Evolutionary conservation across 2,888 invertebrate species (phyloP), one percentile per base, ranked within the genome.

Genomic region (Alloplasta piceator): DNA sequence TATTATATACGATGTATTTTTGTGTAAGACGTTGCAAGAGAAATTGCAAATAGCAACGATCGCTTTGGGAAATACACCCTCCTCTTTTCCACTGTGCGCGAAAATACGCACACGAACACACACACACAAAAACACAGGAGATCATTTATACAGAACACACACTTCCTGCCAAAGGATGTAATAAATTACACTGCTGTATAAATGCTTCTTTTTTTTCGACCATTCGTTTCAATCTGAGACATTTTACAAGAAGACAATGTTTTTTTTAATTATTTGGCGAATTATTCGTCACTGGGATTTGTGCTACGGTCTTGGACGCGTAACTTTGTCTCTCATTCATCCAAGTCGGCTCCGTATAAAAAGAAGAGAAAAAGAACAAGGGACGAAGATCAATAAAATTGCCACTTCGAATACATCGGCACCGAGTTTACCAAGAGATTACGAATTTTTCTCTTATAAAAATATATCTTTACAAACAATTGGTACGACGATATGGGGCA

Each of bases 1-100:
- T 79, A 77, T 80, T 64, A 73, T 83, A 86, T 80, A 71, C 78
- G 85, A 86, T 85, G 80, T 85, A 87, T 84, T 86, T 86, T 86
- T 85, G 74, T 84, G 83, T 85, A 84, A 78, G 80, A 75, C 66
- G 71, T 60, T 52, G 46, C 36, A 41, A 82, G 63, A 74, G 66
- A 74, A 64, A 73, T 78, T 26, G 64, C 41, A 60, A 79, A 72
- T 72, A 66, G 66, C 61, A 73, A 46, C 56, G 64, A 72, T 61
- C 55, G 64, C 55, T 60, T 56, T 10, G 63, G 55, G 10, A 50
- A 61, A 78, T 52, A 26, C 60, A 58, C 36, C 61, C 46, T 39
- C 61, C 46, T 39, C 63, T 55, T 71, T 48, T 50, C 50, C 38
- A 50, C 26, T 4, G 36, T 6, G 9, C 38, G 38, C 38, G 14